Base-by-base conservation (phyloP, 2,888 invertebrate species). In the Ectobius pallidus region DNA sequence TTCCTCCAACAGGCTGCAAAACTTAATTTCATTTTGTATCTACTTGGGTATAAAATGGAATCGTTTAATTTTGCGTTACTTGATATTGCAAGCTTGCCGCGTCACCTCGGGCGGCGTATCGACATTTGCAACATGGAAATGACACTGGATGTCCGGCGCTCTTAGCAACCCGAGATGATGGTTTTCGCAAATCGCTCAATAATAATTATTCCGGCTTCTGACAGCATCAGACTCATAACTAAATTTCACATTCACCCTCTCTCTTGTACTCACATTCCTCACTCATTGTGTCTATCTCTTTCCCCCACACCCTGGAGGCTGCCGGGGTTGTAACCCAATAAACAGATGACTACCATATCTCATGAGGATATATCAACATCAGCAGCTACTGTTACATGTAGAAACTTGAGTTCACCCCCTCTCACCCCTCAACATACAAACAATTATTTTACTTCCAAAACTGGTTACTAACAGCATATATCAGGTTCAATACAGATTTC, bases 151-250 rank as follows among this genome's bases (percentile, higher is more conserved):
- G 22, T 69, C 55, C 22, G 25, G 16, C 46, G 42, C 69, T 18
- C 55, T 69, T 49, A n/a, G 65, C 44, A 42, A 44, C 65, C 46
- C 65, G 44, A 65, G 65, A 69, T 69, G 69, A 52, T 20, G 52
- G 20, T 65, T 65, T 65, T 34, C 69, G 49, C 55, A 69, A 52
- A 69, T 69, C 69, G 69, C 52, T 69, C 70, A 58, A 58, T 61
- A 55, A 70, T 70, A 58, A 70, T 70, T 70, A 70, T 70, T 70
- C 70, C 58, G 61, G 70, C 61, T 70, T 42, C 65, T 65, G 44
- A 65, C 65, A 65, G 65, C 58, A 58, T 32, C 46, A 30, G 67
- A 46, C 44, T 68, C 46, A 49, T 68, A 67, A 67, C 67, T 44
- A 67, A 49, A 67, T 67, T 67, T 67, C 27, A 16, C 16, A 30